Percentiles rank a stretch among this genome's conserved stretches.
Evolutionary conservation across 1,140 invertebrate genomes (phyloP).

Genomic region (Diploscapter pachys): DNA sequence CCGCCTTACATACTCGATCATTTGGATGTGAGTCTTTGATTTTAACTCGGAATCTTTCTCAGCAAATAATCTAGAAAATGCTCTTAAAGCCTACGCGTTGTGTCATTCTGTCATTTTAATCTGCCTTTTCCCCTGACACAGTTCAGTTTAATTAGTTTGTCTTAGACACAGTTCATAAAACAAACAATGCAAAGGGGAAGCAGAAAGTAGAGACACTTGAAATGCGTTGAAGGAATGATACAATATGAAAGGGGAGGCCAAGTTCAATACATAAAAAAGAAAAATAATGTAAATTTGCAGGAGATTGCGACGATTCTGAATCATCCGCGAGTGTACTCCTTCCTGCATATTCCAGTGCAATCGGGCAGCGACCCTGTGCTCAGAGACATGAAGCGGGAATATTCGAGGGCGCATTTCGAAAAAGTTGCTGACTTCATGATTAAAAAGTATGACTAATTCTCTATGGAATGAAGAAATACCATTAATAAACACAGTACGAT

Average conservation of each 20-base stretch:
- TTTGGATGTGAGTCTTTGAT: slow-evolving; percentile 67
- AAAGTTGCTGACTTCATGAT: slow-evolving; percentile 80
- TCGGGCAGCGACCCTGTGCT: slow-evolving; percentile 88
- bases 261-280: neutral
- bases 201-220: too few species aligned
- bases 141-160: too few species aligned
- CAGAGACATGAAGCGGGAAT: slow-evolving; percentile 92
- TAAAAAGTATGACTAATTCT: slow-evolving; percentile 64
- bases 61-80: too few species aligned
- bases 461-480: neutral
- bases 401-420: slow-evolving; percentile 81
- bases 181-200: too few species aligned
- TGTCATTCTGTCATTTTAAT: too few species aligned
- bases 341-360: slow-evolving; percentile 94
- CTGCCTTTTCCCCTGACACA: too few species aligned
- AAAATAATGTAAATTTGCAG: slow-evolving; percentile 52
- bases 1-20: slow-evolving; percentile 95
- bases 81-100: too few species aligned
- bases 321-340: slow-evolving; percentile 85
- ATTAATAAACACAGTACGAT: neutral
- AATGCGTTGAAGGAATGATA: neutral
- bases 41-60: too few species aligned
- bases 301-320: slow-evolving; percentile 83
- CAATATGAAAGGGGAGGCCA: neutral
- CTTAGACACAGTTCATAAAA: too few species aligned